Evolutionary conservation across 1,140 invertebrate species (phyloP).

Genomic region (Drosophila busckii): DNA sequence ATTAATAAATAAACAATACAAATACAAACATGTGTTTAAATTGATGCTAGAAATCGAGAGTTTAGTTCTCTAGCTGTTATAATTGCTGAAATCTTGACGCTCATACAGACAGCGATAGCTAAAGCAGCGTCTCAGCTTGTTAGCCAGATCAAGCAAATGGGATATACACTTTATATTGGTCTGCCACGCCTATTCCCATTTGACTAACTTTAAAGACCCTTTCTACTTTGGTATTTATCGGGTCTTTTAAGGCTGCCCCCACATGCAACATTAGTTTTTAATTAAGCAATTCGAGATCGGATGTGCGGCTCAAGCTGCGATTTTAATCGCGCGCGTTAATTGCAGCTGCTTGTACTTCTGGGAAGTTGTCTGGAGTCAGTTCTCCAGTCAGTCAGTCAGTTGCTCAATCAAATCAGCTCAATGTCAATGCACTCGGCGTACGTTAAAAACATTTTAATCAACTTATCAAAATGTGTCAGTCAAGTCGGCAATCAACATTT

Average conservation of each 20-base stretch:
- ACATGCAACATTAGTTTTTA: slow-evolving; percentile 50
- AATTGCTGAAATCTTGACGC: too few relatives aligned
- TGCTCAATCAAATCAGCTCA: slow-evolving; percentile 57
- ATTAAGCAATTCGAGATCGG: slow-evolving; percentile 60
- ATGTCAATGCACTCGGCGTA: slow-evolving; percentile 64
- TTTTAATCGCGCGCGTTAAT: slow-evolving; percentile 29
- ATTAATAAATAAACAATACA: too few relatives aligned
- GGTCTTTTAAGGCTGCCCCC: background rate
- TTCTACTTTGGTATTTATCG: too few relatives aligned
- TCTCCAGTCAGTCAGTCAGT: slow-evolving; percentile 30
- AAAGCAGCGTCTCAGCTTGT: too few relatives aligned
- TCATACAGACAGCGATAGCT: too few relatives aligned
- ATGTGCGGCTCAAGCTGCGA: slow-evolving; percentile 3
- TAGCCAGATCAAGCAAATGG: too few relatives aligned
- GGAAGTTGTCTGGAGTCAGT: slow-evolving; percentile 14
- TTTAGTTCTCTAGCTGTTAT: too few relatives aligned
- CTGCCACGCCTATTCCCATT: too few relatives aligned
- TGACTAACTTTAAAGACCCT: too few relatives aligned
- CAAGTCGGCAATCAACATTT: slow-evolving; percentile 76
- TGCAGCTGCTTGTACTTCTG: slow-evolving; percentile 9
- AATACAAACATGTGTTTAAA: too few relatives aligned
- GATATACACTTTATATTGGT: too few relatives aligned
- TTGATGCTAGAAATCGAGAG: too few relatives aligned
- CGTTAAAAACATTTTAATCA: slow-evolving; percentile 67
- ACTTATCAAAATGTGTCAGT: slow-evolving; percentile 77